These are phyloP conservation scores for Altica lythri DNA, from an alignment of 2,888 invertebrate species.

Conservation along the genomic window DNA sequence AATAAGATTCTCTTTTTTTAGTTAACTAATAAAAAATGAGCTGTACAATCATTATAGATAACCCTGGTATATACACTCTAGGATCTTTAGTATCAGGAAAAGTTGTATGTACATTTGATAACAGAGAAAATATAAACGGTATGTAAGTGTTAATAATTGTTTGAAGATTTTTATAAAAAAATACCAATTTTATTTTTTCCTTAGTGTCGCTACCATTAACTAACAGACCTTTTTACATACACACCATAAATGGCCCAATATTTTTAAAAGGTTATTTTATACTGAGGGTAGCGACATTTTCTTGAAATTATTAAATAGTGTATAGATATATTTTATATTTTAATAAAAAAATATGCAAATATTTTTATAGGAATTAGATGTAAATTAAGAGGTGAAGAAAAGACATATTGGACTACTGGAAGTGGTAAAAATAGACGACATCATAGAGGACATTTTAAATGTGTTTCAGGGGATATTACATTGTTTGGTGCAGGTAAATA, in stretches of 20 bases:
- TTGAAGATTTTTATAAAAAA: not conserved
- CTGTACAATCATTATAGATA: not conserved
- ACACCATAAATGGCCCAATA: no score
- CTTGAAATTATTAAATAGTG: no score
- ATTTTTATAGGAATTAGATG: slow-evolving; percentile 11
- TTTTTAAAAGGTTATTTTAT: no score
- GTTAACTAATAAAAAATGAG: slow-evolving; percentile 1
- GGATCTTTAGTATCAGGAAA: slow-evolving; percentile 6
- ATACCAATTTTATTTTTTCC: no score
- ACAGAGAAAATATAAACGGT: slow-evolving; percentile 6
- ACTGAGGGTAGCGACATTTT: no score
- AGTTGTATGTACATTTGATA: slow-evolving; percentile 4
- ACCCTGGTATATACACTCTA: slow-evolving; percentile 4
- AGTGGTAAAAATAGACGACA: slow-evolving; percentile 1
- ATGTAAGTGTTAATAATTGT: not conserved
- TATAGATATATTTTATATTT: no score
- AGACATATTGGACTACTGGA: slow-evolving; percentile 6
- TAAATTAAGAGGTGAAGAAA: slow-evolving; percentile 12
- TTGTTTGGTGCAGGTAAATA: slow-evolving; percentile 5
- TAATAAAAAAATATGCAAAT: not conserved
- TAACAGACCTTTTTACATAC: no score
- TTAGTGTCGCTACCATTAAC: no score
- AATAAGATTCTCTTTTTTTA: not conserved
- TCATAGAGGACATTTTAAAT: not conserved
- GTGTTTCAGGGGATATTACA: not conserved